Percentiles rank a stretch among this genome's conserved stretches.
These are phyloP conservation scores for Anthrax anthrax DNA, from an alignment of 2,888 invertebrate species.

Conservation along the genomic window DNA sequence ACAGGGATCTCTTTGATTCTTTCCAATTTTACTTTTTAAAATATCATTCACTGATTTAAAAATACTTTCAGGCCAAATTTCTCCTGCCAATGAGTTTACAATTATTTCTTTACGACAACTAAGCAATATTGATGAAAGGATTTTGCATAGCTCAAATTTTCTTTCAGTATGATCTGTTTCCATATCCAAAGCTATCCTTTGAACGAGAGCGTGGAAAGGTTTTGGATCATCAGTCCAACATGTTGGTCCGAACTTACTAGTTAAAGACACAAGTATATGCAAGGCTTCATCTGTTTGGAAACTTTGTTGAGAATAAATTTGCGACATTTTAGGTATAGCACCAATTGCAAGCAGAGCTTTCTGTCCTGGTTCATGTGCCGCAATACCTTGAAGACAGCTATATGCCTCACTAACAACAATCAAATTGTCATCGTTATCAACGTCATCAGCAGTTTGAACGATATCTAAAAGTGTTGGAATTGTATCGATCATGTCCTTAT, in stretches of 20 bases:
- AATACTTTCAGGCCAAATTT: constrained; percentile 69
- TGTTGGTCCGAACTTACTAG: constrained; percentile 52
- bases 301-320: constrained; percentile 75
- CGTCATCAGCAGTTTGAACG: constrained; percentile 69
- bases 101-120: constrained; percentile 57
- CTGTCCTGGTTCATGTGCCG: constrained; percentile 63
- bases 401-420: constrained; percentile 79
- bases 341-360: constrained; percentile 63
- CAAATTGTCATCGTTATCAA: constrained; percentile 71
- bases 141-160: constrained; percentile 78
- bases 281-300: constrained; percentile 82
- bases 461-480: constrained; percentile 73
- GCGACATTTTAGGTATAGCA: constrained; percentile 67
- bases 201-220: constrained; percentile 66
- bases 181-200: constrained; percentile 74
- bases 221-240: constrained; percentile 68
- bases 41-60: constrained; percentile 73
- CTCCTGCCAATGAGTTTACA: constrained; percentile 47
- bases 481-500: constrained; percentile 69
- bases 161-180: constrained; percentile 76
- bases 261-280: constrained; percentile 61
- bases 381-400: constrained; percentile 66
- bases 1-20: constrained; percentile 79
- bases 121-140: constrained; percentile 56
- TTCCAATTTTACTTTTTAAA: constrained; percentile 71